A percentile compares a stretch with the other conserved stretches of the same genome.
Evolutionary conservation across 2,113 vertebrate genomes (phyloP).

Genomic region (Ranitomeya imitator): DNA sequence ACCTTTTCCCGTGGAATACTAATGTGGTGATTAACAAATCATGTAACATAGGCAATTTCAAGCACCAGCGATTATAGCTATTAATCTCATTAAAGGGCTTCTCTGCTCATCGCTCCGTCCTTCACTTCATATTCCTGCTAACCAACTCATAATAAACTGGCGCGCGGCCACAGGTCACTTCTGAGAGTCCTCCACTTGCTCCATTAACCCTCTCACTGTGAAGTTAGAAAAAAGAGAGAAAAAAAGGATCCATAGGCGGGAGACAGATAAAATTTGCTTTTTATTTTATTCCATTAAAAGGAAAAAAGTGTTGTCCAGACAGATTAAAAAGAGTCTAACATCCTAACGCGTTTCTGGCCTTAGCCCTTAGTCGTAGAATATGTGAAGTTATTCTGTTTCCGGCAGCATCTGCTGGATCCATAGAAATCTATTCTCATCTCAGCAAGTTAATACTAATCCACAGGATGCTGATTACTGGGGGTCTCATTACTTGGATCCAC

Average conservation of each 20-base stretch:
- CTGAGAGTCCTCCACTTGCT: background rate
- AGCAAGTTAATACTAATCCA: too few relatives aligned
- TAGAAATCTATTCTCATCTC: too few relatives aligned
- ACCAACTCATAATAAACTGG: background rate
- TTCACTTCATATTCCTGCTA: background rate
- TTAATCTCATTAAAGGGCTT: background rate
- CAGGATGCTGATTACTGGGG: too few relatives aligned
- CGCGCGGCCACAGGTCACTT: background rate
- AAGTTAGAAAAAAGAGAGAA: too few relatives aligned
- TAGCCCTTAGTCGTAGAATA: too few relatives aligned
- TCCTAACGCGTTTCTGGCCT: too few relatives aligned
- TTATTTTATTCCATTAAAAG: too few relatives aligned
- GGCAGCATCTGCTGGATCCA: background rate
- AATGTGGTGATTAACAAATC: background rate
- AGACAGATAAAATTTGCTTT: too few relatives aligned
- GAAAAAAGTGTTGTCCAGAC: too few relatives aligned
- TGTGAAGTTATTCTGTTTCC: background rate
- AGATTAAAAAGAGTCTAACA: too few relatives aligned
- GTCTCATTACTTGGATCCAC: too few relatives aligned
- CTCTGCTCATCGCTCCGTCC: background rate
- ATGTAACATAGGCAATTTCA: constrained; percentile 4
- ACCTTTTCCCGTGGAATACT: background rate
- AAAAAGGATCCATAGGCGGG: too few relatives aligned
- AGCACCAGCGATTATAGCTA: background rate
- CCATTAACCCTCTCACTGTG: background rate